Conservation (phyloP, 2,888 invertebrate species). For the Eupithecia pulchellata region DNA sequence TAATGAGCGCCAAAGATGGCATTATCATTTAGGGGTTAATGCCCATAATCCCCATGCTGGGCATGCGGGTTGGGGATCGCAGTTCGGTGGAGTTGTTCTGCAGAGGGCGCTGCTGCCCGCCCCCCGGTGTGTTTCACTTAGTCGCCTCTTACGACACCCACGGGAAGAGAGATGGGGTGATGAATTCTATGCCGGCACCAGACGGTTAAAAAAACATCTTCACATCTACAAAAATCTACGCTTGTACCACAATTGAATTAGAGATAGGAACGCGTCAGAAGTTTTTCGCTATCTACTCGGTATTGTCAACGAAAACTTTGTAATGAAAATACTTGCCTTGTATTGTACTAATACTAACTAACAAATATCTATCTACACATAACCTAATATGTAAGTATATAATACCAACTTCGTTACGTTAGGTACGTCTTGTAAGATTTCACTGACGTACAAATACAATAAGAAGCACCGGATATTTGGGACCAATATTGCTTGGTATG, state of each 20-base stretch:
- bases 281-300: constrained; percentile 23
- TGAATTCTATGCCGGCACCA: no score
- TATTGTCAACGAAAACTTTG: constrained; percentile 27
- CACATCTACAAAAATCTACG: background rate
- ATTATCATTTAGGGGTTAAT: no score
- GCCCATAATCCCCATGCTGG: no score
- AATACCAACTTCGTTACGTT: background rate
- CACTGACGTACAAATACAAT: constrained; percentile 31
- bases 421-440: constrained; percentile 15
- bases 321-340: constrained; percentile 30
- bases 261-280: background rate
- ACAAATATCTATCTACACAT: background rate
- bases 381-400: background rate
- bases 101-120: no score
- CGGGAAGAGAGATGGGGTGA: no score
- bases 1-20: no score
- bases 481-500: constrained; percentile 25
- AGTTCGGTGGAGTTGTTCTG: no score
- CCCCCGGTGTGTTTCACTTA: no score
- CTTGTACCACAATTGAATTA: background rate
- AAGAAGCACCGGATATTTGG: constrained; percentile 46
- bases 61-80: no score
- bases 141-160: no score
- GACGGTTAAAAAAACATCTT: no score
- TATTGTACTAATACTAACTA: background rate